Base-by-base conservation (phyloP, 2,113 vertebrate genomes). In the Hydropotes inermis region DNA sequence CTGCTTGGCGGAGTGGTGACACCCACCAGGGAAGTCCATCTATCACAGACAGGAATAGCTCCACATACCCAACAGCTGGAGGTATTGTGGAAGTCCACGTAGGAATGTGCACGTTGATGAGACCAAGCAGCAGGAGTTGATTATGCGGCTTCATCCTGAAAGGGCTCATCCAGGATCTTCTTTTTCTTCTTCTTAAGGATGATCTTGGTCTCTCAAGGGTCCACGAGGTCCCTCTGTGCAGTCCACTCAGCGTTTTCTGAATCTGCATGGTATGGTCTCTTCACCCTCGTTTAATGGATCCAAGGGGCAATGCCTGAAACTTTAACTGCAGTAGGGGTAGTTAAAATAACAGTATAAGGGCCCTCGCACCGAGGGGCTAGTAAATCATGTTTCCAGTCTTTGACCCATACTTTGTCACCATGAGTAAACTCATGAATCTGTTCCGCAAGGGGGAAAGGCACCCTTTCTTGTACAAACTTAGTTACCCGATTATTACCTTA, bases 141-240 rank as follows among this genome's bases (percentile, higher is more conserved):
- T 36, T 70, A 70, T 21, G n/a, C 1, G 0, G 9, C 64, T 36
- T 36, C n/a, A 70, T 70, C 17, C n/a, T 70, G 64, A 70, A 70
- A 9, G 17, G 64, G n/a, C 9, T 70, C 4, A 0, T 70, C 19
- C 64, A 70, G n/a, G 17, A 70, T 21, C 30, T 64, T 64, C 30
- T 70, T n/a, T 33, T 64, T 64, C 30, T 64, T 33, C 33, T n/a
- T n/a, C 64, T 67, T 36, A 70, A 70, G 33, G 64, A 70, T 36
- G n/a, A 21, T 70, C 64, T 70, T 5, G 2, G 17, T 70, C 64
- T 21, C n/a, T 70, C 64, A 21, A 70, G n/a, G n/a, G 17, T 70
- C n/a, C 36, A 9, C 0, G 0, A 2, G n/a, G 17, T 21, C n/a
- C 64, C n/a, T 70, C 9, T 70, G 64, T 1, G 0, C 64, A 70